Evolutionary conservation across 1,140 invertebrate genomes (phyloP), one percentile per base, ranked within the genome.

Genomic region (Pogonomyrmex californicus): DNA sequence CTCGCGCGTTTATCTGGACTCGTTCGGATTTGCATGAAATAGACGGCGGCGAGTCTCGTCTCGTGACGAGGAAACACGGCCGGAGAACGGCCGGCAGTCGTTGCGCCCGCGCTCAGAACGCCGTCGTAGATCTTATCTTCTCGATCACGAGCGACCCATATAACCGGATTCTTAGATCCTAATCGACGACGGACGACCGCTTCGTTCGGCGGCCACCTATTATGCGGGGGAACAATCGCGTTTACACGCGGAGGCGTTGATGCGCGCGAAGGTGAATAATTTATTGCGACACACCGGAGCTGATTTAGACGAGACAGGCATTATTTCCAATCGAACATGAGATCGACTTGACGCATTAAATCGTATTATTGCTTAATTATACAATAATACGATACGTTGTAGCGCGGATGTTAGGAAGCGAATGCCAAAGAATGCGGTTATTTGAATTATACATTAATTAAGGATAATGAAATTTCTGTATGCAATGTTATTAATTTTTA

Each of bases 111-210:
- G 54, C 73, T 63, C 73, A 38, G 77, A 70, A 77, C 71, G 36
- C 60, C 23, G 66, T 51, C 70, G 17, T 47, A 85, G 88, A 91
- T 91, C 82, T 91, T 91, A 91, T 91, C 88, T 77, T 23, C 49
- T 79, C 86, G 66, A 89, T 90, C 90, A 90, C 85, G 86, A 91
- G 47, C 88, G 88, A 88, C 68, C 88, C 83, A 88, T 83, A 85
- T 71, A 87, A 90, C 51, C 51, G 78, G 79, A 90, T 87, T 90
- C 88, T 85, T 79, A 90, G 88, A 90, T 90, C 41, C 56, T 78
- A 79, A 87, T 83, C 88, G 12, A 49, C 60, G 41, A 23, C 62
- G 83, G 85, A 56, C 62, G 49, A 78, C 49, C 76, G 85, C 56
- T 86, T 49, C 71, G 54, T 89, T 87, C 71, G 54, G 60, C 33